A percentile compares a stretch with the other conserved stretches of the same genome.
phyloP scores from a whole-genome alignment of 2,888 invertebrate genomes.

The Mycalesis mineus region DNA sequence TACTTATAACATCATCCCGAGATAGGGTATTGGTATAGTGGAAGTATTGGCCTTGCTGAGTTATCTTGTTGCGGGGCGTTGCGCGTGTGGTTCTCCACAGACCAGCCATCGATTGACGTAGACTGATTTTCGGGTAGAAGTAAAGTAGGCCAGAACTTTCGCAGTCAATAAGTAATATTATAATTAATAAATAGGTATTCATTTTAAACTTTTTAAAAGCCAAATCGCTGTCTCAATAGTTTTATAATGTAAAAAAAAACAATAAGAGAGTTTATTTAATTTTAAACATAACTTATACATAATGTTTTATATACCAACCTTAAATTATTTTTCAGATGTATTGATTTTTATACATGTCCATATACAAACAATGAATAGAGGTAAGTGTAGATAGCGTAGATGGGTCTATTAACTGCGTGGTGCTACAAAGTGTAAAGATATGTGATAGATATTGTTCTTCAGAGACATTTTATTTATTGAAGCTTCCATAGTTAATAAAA shows the following conservation, averaged over 20 bases:
- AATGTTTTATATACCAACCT: constrained; percentile 74
- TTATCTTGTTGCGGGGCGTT: neutral
- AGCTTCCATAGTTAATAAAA: constrained; percentile 70
- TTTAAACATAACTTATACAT: constrained; percentile 73
- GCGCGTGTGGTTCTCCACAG: constrained; percentile 45
- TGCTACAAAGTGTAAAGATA: constrained; percentile 76
- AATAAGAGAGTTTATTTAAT: constrained; percentile 76
- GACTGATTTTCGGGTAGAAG: constrained; percentile 77
- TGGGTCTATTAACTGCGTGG: constrained; percentile 77
- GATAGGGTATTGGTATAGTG: no score
- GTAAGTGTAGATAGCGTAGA: constrained; percentile 72
- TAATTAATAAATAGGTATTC: constrained; percentile 57
- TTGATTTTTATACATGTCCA: constrained; percentile 76
- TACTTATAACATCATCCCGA: no score
- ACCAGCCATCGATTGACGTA: constrained; percentile 63
- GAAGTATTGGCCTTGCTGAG: no score
- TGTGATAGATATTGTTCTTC: constrained; percentile 77
- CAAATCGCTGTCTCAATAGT: constrained; percentile 73
- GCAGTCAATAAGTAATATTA: constrained; percentile 62
- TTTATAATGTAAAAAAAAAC: constrained; percentile 54
- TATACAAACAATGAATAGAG: constrained; percentile 73
- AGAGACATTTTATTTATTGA: constrained; percentile 77
- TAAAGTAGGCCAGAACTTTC: constrained; percentile 66
- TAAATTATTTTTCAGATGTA: constrained; percentile 78
- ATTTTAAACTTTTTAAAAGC: constrained; percentile 65